Percentiles rank a stretch among this genome's conserved stretches.
phyloP scores from a whole-genome alignment of 2,888 invertebrate species.

The Poecilobothrus nobilitatus region DNA sequence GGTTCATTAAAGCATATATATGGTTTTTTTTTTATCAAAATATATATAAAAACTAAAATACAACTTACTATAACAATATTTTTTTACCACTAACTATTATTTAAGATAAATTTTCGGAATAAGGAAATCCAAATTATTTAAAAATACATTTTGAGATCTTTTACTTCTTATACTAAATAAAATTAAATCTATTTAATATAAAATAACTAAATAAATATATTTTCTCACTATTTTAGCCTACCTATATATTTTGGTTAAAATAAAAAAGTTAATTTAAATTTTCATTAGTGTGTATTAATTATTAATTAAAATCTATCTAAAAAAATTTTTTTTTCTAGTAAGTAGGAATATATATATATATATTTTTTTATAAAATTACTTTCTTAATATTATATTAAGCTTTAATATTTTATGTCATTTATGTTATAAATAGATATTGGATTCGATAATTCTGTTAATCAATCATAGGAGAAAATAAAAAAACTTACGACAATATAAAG shows the following conservation, averaged over 20 bases:
- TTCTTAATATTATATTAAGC: neutral
- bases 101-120: too few species aligned
- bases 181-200: neutral
- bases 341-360: neutral
- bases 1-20: too few species aligned
- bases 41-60: too few species aligned
- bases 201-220: neutral
- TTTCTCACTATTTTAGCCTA: neutral
- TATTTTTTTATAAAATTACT: too few species aligned
- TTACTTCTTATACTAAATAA: too few species aligned
- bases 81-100: too few species aligned
- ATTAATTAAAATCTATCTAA: neutral
- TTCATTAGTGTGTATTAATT: too few species aligned
- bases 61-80: too few species aligned
- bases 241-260: neutral
- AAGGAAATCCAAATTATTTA: too few species aligned
- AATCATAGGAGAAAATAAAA: constrained; percentile 9
- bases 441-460: constrained; percentile 6
- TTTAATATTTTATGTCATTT: neutral
- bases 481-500: constrained; percentile 43
- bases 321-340: neutral
- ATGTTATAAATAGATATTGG: neutral
- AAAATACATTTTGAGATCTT: too few species aligned
- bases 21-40: too few species aligned
- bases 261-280: too few species aligned